Conservation (phyloP, 2,888 invertebrate species). For the Trissonchulus latispiculum region DNA sequence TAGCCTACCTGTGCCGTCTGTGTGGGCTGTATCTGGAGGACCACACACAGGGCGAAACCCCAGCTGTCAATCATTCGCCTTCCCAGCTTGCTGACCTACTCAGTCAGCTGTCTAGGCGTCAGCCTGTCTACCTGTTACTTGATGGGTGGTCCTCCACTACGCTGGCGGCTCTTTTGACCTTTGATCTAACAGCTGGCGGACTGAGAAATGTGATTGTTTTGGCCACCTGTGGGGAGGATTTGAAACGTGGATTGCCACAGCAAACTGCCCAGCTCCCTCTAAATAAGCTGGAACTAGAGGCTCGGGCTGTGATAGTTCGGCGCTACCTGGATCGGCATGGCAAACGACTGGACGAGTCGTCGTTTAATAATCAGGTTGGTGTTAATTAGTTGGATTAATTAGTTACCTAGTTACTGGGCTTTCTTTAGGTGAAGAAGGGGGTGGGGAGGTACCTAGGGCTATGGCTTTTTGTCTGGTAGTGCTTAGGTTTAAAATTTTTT, state of each 20-base stretch:
- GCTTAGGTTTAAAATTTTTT: too few species aligned
- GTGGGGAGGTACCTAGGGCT: too few species aligned
- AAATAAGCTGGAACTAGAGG: conserved; percentile 38
- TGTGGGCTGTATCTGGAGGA: too few species aligned
- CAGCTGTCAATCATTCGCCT: too few species aligned
- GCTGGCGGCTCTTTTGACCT: neutral
- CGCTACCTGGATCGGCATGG: conserved; percentile 41
- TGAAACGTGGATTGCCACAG: too few species aligned
- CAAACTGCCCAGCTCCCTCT: neutral
- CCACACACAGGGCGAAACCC: too few species aligned
- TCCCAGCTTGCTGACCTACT: neutral
- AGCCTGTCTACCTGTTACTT: neutral
- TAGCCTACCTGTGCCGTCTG: neutral
- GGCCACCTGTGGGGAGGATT: too few species aligned
- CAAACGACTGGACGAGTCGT: conserved; percentile 45
- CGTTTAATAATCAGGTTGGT: conserved; percentile 47
- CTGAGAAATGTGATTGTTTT: neutral
- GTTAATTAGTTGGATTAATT: too few species aligned
- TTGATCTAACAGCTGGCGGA: neutral
- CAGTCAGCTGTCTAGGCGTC: neutral
- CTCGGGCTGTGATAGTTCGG: conserved; percentile 43
- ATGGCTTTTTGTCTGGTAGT: too few species aligned
- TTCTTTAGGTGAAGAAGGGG: too few species aligned
- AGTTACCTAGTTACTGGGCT: too few species aligned
- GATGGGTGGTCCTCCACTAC: neutral